Evolutionary conservation across 2,113 vertebrate genomes (phyloP), one percentile per base, ranked within the genome.

Genomic region (Trogon surrucura): DNA sequence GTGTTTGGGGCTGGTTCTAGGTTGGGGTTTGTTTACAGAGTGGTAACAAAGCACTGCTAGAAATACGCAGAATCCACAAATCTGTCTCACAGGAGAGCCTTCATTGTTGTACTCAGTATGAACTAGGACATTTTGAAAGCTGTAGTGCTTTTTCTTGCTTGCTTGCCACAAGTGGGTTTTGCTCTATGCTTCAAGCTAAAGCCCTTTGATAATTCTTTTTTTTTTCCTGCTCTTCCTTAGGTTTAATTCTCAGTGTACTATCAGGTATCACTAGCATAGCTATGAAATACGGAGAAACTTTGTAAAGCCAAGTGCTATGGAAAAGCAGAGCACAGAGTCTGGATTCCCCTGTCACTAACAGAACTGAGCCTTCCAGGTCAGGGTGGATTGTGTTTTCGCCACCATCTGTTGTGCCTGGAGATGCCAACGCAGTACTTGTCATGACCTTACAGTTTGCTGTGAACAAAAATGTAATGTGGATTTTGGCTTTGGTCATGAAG

Each of bases 401-500:
- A 84, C 93, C 95, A 95, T 91, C 93, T 96, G 85, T 95, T 93
- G 61, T 95, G 61, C 73, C 57, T 74, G 27, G 64, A n/a, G 47
- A 72, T 91, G 84, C 94, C 88, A 91, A 5, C 2, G 1, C 78
- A 72, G 58, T 70, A 19, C 15, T 69, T 90, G 44, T 61, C 45
- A 66, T 17, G 51, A 90, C 45, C 77, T 70, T 73, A 74, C 20
- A 13, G 13, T 85, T 80, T 70, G 22, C 67, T 73, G 22, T 36
- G 18, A 77, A 75, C 67, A 29, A 75, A 86, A 92, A 91, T 15
- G 7, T 11, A 61, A 67, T 45, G 13, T 44, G 22, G 22, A 20
- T 80, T 87, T 85, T 56, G 36, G 62, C 57, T 88, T 82, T 53
- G n/a, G 61, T 79, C 61, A 60, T 44, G 29, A 56, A 7, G 36